Percentiles rank a stretch among this genome's conserved stretches.
phyloP scores from a whole-genome alignment of 1,140 invertebrate genomes.

The Nilaparvata lugens region DNA sequence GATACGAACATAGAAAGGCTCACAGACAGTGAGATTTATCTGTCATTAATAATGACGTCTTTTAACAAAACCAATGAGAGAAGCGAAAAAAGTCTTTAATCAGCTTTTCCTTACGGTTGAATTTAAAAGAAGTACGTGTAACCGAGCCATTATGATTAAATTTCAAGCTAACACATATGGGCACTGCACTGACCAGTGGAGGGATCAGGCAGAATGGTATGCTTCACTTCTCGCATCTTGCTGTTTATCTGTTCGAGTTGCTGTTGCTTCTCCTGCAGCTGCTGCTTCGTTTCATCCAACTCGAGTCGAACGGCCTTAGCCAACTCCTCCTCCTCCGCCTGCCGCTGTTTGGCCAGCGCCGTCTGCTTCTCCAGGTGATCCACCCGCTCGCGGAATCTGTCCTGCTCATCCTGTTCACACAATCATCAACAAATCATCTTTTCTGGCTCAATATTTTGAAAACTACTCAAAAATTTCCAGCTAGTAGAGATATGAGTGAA shows the following conservation, averaged over 20 bases:
- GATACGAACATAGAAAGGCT: no score
- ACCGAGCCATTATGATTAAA: background rate
- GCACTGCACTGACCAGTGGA: constrained; percentile 21
- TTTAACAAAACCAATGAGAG: no score
- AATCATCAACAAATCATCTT: no score
- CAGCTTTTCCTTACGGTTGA: background rate
- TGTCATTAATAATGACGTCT: no score
- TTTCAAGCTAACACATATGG: background rate
- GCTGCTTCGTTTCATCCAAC: constrained; percentile 44
- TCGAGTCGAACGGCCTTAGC: constrained; percentile 52
- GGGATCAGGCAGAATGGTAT: constrained; percentile 24
- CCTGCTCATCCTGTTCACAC: constrained; percentile 51
- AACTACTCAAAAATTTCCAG: no score
- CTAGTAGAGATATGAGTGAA: no score
- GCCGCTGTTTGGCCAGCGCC: constrained; percentile 46
- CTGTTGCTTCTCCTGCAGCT: constrained; percentile 47
- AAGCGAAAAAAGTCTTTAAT: no score
- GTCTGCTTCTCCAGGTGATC: constrained; percentile 55
- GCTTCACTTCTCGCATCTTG: constrained; percentile 43
- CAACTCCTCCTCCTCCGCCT: constrained; percentile 57
- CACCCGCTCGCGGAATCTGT: constrained; percentile 56
- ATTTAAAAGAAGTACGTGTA: no score
- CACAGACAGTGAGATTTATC: no score
- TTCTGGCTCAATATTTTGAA: no score
- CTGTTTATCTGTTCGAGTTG: constrained; percentile 56